phyloP scores from a whole-genome alignment of 2,888 invertebrate genomes.

The Ethmia dodecea region DNA sequence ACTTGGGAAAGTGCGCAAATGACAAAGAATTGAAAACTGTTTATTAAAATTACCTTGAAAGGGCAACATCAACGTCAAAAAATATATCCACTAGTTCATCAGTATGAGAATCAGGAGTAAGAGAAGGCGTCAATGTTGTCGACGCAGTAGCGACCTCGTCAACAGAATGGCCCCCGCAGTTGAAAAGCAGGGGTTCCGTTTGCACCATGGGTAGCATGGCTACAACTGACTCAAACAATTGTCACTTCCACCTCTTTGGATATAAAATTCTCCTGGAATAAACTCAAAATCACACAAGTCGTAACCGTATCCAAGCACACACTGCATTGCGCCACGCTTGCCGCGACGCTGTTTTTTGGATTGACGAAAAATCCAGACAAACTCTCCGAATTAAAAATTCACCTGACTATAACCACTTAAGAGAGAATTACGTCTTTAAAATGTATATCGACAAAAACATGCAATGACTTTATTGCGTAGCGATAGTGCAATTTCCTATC shows the following conservation, averaged over 20 bases:
- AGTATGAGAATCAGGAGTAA: slow-evolving; percentile 66
- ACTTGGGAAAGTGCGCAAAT: no score
- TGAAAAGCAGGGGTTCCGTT: slow-evolving; percentile 61
- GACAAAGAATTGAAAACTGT: no score
- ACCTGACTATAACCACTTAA: slow-evolving; percentile 22
- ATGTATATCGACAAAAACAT: slow-evolving; percentile 39
- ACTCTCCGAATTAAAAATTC: slow-evolving; percentile 18
- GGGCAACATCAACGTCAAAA: slow-evolving; percentile 70
- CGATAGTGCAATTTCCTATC: slow-evolving; percentile 71
- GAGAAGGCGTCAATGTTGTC: slow-evolving; percentile 63
- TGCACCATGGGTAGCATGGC: slow-evolving; percentile 72
- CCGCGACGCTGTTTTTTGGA: slow-evolving; percentile 59
- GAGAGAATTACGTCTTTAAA: slow-evolving; percentile 26
- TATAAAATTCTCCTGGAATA: slow-evolving; percentile 44
- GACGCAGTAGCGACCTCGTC: slow-evolving; percentile 57
- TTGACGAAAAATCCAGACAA: slow-evolving; percentile 33
- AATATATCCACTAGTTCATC: slow-evolving; percentile 69
- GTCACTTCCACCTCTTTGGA: slow-evolving; percentile 46
- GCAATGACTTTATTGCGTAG: slow-evolving; percentile 68
- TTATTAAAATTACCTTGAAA: slow-evolving; percentile 61
- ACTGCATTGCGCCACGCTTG: slow-evolving; percentile 75
- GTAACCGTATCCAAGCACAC: slow-evolving; percentile 68
- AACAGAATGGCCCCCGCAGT: slow-evolving; percentile 55
- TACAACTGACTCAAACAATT: slow-evolving; percentile 48
- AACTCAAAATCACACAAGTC: slow-evolving; percentile 57